Evolutionary conservation across 2,797 vertebrate genomes (phyloP), one percentile per base, ranked within the genome.

Genomic region (Urocyon cinereoargenteus): DNA sequence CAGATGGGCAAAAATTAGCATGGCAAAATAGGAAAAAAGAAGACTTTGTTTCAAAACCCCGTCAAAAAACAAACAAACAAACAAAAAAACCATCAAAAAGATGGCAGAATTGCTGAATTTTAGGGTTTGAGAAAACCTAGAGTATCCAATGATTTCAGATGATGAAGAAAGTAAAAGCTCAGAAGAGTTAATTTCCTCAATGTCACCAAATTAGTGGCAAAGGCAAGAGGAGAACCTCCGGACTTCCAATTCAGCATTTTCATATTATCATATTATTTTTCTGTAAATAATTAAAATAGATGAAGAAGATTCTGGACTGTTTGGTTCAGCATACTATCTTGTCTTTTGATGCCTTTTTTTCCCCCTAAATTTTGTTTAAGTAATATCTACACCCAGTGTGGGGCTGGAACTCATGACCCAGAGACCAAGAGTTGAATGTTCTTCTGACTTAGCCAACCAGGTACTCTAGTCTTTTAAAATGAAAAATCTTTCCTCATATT

Each of bases 181-280:
- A 57, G 40, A 83, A 86, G 83, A 36, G 21, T 73, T 55, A 81
- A 85, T 91, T 75, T 34, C 24, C 19, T 77, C 72, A 53, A 9
- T 4, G 68, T 83, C 70, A 91, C 36, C 82, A 82, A 70, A 72
- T 34, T 81, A 91, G 73, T 13, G 31, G 88, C 66, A 78, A 86
- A 92, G 73, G 21, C 78, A 70, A 77, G 6, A 73, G 16, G 12
- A 95, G 10, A 97, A 72, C 31, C 28, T 82, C 26, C 57, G 36
- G 72, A 86, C 84, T 95, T 28, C n/a, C 40, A 86, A 85, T 73
- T 79, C 40, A 51, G 45, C 36, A 90, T 86, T 73, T 86, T 55
- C 31, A 91, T 8, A 93, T 6, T 14, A 81, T 19, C 53, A 82
- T 11, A 81, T 21, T 82, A 28, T 49, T 81, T 68, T 53, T 70